Conservation (phyloP, 2,888 invertebrate species). For the Ormyrus nitidulus region DNA sequence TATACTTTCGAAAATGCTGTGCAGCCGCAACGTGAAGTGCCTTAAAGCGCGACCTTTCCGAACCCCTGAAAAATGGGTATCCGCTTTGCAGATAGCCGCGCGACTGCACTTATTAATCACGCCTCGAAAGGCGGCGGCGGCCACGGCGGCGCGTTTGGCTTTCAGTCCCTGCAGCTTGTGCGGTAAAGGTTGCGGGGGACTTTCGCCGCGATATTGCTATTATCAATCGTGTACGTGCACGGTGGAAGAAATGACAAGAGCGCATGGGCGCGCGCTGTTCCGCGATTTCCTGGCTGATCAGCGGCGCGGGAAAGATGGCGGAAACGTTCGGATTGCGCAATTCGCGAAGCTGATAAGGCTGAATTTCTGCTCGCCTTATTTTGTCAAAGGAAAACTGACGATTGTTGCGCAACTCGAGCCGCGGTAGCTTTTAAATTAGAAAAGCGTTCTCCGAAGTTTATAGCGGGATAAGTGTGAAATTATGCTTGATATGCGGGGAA, state of each 20-base stretch:
- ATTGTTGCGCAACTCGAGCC: no score
- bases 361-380: no score
- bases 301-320: conserved; percentile 22
- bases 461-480: no score
- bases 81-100: not conserved
- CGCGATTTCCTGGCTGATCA: conserved; percentile 13
- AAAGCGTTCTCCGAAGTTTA: no score
- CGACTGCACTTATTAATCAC: conserved; percentile 48
- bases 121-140: not conserved
- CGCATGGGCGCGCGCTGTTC: not conserved
- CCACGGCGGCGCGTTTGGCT: not conserved
- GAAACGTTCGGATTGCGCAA: not conserved
- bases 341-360: not conserved
- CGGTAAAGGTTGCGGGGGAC: conserved; percentile 25
- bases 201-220: conserved; percentile 29
- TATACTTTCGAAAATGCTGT: no score
- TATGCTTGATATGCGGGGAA: no score
- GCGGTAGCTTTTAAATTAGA: no score
- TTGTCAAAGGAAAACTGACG: no score
- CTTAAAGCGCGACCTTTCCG: no score
- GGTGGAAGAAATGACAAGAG: not conserved
- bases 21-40: no score
- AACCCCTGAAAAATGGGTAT: no score
- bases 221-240: conserved; percentile 16
- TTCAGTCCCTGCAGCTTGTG: not conserved